Evolutionary conservation across 2,113 vertebrate genomes (phyloP).

Genomic region (Genyomyrus donnyi): DNA sequence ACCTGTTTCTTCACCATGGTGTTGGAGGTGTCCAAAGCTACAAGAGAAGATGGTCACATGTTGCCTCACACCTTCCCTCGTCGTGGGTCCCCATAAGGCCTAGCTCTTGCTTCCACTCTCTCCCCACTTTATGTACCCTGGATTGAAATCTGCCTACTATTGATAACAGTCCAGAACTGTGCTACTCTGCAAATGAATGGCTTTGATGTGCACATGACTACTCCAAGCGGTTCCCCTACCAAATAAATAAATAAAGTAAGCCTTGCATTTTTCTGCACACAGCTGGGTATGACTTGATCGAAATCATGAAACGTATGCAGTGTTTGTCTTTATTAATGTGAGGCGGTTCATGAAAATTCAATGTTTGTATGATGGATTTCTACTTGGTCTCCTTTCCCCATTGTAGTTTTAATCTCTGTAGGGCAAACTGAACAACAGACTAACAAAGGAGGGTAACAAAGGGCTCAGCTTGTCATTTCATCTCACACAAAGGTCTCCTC

Average conservation of each 20-base stretch:
- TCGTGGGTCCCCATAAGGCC: background rate
- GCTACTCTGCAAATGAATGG: conserved; percentile 25
- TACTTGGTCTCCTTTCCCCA: background rate
- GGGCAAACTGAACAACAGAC: background rate
- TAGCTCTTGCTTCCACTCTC: background rate
- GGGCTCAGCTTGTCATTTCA: background rate
- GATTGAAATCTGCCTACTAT: conserved; percentile 13
- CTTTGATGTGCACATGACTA: conserved; percentile 27
- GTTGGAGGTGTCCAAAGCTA: conserved; percentile 93
- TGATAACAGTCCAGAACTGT: conserved; percentile 39
- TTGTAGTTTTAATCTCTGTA: background rate
- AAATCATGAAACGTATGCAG: background rate
- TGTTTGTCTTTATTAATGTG: background rate
- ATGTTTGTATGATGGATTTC: background rate
- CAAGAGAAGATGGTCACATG: conserved; percentile 8
- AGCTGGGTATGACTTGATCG: background rate
- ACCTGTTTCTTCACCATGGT: conserved; percentile 98
- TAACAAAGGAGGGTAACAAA: background rate
- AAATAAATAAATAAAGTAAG: background rate
- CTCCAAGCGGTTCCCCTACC: background rate
- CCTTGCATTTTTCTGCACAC: background rate
- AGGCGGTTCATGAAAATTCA: background rate
- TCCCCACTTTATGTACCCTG: background rate
- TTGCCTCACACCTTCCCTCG: background rate
- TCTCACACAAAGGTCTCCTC: background rate